Conservation (phyloP, 2,888 invertebrate species). For the Lacanobia oleracea region DNA sequence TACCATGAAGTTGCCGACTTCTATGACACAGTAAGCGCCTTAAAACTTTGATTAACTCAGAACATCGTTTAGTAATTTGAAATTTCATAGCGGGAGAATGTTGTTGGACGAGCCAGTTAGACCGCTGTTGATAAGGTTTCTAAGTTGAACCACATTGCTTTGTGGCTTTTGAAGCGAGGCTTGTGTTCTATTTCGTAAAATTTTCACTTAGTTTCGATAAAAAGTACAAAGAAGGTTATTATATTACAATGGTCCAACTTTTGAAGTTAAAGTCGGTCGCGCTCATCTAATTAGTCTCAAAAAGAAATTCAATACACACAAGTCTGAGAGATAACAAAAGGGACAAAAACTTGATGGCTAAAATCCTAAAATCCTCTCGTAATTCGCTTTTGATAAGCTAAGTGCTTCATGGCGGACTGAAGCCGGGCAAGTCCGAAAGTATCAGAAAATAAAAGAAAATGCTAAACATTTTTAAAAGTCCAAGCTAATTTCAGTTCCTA, state of each 20-base stretch:
- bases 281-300: neutral
- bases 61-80: constrained; percentile 10
- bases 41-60: constrained; percentile 32
- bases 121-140: constrained; percentile 16
- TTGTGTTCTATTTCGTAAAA: neutral
- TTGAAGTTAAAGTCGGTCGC: neutral
- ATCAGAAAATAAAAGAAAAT: constrained; percentile 34
- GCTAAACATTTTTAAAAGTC: constrained; percentile 31
- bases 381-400: constrained; percentile 53
- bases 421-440: constrained; percentile 25
- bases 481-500: constrained; percentile 29
- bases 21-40: constrained; percentile 81
- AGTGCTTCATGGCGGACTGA: constrained; percentile 48
- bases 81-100: constrained; percentile 24
- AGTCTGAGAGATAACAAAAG: neutral
- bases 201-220: neutral
- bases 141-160: constrained; percentile 7
- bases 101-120: constrained; percentile 5
- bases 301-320: neutral
- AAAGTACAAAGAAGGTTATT: neutral
- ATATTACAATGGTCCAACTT: neutral
- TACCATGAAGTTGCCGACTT: constrained; percentile 80
- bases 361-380: constrained; percentile 34
- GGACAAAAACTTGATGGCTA: neutral
- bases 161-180: neutral